A percentile compares a stretch with the other conserved stretches of the same genome.
phyloP scores from a whole-genome alignment of 2,797 vertebrate genomes.

The Hypotaenidia okinawae region DNA sequence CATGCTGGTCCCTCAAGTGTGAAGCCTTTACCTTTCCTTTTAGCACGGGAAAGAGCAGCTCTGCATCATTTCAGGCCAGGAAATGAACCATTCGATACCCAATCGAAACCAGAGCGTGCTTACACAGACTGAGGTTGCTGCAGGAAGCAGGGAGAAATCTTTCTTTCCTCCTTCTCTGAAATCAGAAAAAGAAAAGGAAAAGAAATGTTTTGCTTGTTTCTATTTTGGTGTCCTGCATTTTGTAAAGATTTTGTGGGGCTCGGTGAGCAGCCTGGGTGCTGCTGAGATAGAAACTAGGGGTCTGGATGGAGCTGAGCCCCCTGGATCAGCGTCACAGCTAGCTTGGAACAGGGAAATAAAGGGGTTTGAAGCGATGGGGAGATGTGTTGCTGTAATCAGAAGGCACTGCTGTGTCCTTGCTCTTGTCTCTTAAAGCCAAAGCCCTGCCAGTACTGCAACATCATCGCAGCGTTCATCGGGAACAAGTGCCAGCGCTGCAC shows the following conservation, averaged over 20 bases:
- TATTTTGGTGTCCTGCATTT: neutral
- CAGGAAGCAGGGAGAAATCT: neutral
- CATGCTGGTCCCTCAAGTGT: neutral
- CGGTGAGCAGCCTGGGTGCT: neutral
- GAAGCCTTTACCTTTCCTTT: constrained; percentile 19
- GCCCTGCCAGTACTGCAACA: constrained; percentile 99
- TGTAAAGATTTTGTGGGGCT: neutral
- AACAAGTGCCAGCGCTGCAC: constrained; percentile 98
- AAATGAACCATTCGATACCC: neutral
- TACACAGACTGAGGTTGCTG: neutral
- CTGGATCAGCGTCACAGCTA: neutral
- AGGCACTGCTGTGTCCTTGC: too few species aligned
- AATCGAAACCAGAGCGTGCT: neutral
- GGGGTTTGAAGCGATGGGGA: neutral
- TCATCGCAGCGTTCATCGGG: constrained; percentile 97
- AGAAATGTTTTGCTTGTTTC: neutral
- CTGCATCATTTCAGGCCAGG: neutral
- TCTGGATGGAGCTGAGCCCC: neutral
- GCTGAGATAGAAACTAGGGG: neutral
- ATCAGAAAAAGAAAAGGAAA: neutral
- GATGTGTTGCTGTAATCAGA: too few species aligned
- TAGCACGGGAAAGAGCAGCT: neutral
- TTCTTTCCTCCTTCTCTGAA: neutral
- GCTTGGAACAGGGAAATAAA: neutral
- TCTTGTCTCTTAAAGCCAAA: constrained; percentile 84